A percentile compares a stretch with the other conserved stretches of the same genome.
Conservation (phyloP, 2,797 vertebrate species). For the Bryconaethiops microstoma region DNA sequence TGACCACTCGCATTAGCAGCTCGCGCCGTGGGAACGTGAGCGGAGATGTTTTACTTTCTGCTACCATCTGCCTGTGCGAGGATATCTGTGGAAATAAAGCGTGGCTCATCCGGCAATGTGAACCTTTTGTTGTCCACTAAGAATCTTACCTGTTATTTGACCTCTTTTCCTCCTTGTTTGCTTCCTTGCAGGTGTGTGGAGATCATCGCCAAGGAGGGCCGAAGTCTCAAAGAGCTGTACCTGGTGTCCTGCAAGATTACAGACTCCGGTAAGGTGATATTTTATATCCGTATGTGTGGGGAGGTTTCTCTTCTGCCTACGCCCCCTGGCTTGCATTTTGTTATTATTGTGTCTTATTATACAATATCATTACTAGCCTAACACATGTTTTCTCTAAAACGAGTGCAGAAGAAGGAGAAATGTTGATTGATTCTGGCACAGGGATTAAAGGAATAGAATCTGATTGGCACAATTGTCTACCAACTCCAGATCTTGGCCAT, state of each 20-base stretch:
- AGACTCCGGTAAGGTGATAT: conserved; percentile 86
- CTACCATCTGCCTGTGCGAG: background rate
- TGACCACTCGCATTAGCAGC: background rate
- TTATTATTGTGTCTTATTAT: too few relatives aligned
- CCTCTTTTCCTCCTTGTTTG: conserved; percentile 50
- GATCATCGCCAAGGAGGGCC: conserved; percentile 97
- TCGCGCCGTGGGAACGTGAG: background rate
- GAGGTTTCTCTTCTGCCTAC: background rate
- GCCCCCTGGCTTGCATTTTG: too few relatives aligned
- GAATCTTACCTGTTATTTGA: background rate
- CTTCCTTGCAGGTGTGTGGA: conserved; percentile 91
- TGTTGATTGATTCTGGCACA: too few relatives aligned
- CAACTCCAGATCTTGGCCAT: too few relatives aligned
- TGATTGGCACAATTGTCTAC: too few relatives aligned
- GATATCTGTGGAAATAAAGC: conserved; percentile 6
- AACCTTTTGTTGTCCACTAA: background rate
- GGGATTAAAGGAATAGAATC: too few relatives aligned
- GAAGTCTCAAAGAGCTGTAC: conserved; percentile 94
- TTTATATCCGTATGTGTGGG: background rate
- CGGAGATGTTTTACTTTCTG: background rate
- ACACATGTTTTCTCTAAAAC: too few relatives aligned
- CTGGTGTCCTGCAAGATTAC: conserved; percentile 99
- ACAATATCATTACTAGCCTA: too few relatives aligned
- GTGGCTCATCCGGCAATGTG: background rate
- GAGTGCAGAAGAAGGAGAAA: too few relatives aligned